Percentiles rank a stretch among this genome's conserved stretches.
Conservation (phyloP, 2,797 vertebrate species). For the Typhlichthys eigenmanni region DNA sequence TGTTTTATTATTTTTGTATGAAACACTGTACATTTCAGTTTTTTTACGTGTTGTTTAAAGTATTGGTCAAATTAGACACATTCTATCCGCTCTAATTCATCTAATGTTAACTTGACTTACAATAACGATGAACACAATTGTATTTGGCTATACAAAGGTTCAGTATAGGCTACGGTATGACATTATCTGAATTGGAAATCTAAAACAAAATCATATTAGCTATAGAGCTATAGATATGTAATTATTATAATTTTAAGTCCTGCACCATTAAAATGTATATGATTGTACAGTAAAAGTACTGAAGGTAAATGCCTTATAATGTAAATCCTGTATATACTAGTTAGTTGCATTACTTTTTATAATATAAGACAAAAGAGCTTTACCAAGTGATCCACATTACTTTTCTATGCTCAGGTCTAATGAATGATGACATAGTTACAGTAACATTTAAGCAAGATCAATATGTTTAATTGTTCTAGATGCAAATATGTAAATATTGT, state of each 20-base stretch:
- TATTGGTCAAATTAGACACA: slow-evolving; percentile 52
- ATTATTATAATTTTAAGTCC: slow-evolving; percentile 25
- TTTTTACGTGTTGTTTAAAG: slow-evolving; percentile 32
- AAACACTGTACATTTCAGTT: slow-evolving; percentile 64
- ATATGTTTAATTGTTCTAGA: slow-evolving; percentile 27
- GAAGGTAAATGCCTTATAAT: slow-evolving; percentile 52
- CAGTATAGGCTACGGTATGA: slow-evolving; percentile 20
- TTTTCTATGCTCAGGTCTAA: slow-evolving; percentile 66
- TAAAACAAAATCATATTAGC: slow-evolving; percentile 6
- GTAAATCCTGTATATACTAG: slow-evolving; percentile 72
- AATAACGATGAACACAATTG: slow-evolving; percentile 46
- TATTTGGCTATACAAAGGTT: slow-evolving; percentile 29
- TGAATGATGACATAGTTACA: slow-evolving; percentile 30
- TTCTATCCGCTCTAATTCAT: slow-evolving; percentile 33
- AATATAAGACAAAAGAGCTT: slow-evolving; percentile 56
- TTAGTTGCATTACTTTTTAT: slow-evolving; percentile 61
- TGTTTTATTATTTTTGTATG: slow-evolving; percentile 40
- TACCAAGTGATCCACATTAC: slow-evolving; percentile 11
- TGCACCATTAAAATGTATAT: slow-evolving; percentile 37
- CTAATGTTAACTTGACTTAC: slow-evolving; percentile 35
- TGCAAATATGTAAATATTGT: slow-evolving; percentile 63
- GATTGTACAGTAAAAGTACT: slow-evolving; percentile 74
- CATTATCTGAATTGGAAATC: slow-evolving; percentile 7
- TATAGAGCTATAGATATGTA: slow-evolving; percentile 7
- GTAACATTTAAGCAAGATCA: slow-evolving; percentile 7